Evolutionary conservation across 2,888 invertebrate genomes (phyloP).

Genomic region (Hedychridium roseum): DNA sequence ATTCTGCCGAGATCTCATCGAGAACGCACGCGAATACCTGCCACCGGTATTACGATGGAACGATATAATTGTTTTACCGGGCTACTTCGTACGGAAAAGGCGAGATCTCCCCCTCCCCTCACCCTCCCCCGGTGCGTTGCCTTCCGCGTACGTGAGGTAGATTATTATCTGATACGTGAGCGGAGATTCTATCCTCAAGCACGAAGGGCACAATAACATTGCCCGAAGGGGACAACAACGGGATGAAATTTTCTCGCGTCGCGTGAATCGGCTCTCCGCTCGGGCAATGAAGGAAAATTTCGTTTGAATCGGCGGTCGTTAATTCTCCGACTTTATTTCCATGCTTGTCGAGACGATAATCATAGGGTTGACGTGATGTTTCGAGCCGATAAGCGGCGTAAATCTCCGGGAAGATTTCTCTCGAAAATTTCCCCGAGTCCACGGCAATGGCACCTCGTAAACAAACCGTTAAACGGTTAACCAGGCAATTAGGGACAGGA

Average conservation of each 20-base stretch:
- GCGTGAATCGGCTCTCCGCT: too few relatives aligned
- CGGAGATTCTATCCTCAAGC: constrained; percentile 20
- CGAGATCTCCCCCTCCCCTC: constrained; percentile 1
- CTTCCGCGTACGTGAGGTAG: constrained; percentile 28
- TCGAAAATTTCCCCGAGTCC: too few relatives aligned
- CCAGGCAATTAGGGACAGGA: constrained; percentile 37
- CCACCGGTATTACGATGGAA: constrained; percentile 21
- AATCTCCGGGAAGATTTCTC: too few relatives aligned
- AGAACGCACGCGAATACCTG: not conserved
- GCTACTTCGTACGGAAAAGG: constrained; percentile 9
- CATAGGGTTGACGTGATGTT: too few relatives aligned
- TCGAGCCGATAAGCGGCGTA: too few relatives aligned
- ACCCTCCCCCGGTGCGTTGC: not conserved
- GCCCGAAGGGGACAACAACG: not conserved
- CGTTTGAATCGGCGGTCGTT: too few relatives aligned
- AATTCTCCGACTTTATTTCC: too few relatives aligned
- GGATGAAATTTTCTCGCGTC: not conserved
- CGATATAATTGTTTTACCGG: constrained; percentile 29
- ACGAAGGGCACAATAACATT: constrained; percentile 1
- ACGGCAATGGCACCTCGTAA: constrained; percentile 26
- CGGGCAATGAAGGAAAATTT: too few relatives aligned
- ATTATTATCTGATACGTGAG: constrained; percentile 29
- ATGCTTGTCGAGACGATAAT: too few relatives aligned
- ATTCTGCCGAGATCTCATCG: not conserved
- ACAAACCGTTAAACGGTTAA: constrained; percentile 37